Evolutionary conservation across 2,888 invertebrate species (phyloP).

Genomic region (Hyles lineata): DNA sequence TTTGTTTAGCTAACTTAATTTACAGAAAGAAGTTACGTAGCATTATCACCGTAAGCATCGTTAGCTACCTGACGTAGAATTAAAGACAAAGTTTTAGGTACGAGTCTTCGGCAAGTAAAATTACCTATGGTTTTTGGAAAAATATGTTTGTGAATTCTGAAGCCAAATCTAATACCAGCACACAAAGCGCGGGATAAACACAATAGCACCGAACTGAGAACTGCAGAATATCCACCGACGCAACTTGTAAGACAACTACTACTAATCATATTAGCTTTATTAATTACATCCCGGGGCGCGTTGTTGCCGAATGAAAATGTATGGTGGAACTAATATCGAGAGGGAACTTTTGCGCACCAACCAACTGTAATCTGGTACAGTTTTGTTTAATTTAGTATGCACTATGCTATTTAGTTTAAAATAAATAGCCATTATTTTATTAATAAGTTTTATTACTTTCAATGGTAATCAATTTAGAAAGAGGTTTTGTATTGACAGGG

Average conservation of each 20-base stretch:
- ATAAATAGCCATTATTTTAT: no score
- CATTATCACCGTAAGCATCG: not conserved
- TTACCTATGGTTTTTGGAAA: not conserved
- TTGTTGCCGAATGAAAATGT: constrained; percentile 80
- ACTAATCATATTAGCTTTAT: constrained; percentile 82
- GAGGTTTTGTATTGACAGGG: no score
- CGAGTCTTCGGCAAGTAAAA: no score
- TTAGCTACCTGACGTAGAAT: not conserved
- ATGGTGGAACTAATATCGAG: constrained; percentile 58
- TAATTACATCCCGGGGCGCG: constrained; percentile 74
- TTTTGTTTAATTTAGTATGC: constrained; percentile 27
- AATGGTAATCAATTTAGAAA: no score
- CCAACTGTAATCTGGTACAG: constrained; percentile 43
- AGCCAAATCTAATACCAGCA: no score
- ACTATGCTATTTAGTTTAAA: no score
- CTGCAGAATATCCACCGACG: constrained; percentile 15
- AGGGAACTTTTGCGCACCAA: constrained; percentile 46
- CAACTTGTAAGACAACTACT: constrained; percentile 68
- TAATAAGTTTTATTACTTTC: no score
- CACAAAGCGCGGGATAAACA: not conserved
- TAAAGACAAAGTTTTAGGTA: not conserved
- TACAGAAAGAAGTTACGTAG: not conserved
- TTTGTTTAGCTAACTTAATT: no score
- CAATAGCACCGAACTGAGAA: constrained; percentile 2
- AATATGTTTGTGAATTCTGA: no score